Conservation (phyloP, 2,113 vertebrate genomes). For the Tragelaphus strepsiceros region DNA sequence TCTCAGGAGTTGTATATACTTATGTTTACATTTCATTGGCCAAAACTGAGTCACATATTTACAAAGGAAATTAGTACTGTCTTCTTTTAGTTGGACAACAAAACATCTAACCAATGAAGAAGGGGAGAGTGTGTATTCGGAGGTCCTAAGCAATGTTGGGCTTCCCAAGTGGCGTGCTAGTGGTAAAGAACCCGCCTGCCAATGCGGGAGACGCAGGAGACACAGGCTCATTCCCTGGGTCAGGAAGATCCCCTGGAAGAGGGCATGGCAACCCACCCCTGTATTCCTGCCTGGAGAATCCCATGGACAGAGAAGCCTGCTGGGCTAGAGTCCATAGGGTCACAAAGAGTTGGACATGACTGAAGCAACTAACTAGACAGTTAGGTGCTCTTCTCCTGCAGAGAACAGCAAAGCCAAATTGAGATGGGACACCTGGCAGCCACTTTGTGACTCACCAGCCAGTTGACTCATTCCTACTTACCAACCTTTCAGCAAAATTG, state of each 20-base stretch:
- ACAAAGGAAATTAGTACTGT: not conserved
- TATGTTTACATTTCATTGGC: not conserved
- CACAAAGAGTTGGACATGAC: not conserved
- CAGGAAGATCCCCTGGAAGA: not conserved
- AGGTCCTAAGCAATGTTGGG: not conserved
- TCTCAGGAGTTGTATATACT: not conserved
- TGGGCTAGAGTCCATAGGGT: not conserved
- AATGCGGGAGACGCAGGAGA: not conserved
- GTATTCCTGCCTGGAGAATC: not conserved
- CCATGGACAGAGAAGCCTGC: not conserved
- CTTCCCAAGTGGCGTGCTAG: not conserved
- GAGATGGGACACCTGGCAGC: not conserved
- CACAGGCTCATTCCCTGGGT: not conserved
- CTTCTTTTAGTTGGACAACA: not conserved
- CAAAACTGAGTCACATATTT: not conserved
- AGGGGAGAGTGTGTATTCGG: not conserved
- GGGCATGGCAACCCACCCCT: not conserved
- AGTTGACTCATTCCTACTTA: not conserved
- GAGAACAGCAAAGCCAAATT: not conserved
- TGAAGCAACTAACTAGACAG: not conserved
- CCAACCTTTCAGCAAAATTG: not conserved
- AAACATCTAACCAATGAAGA: not conserved
- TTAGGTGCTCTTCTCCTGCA: rapidly evolving
- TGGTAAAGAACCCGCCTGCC: not conserved
- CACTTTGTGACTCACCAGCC: not conserved